These are phyloP conservation scores for Salvelinus sp. DNA, from an alignment of 2,113 vertebrate genomes.

Conservation along the genomic window DNA sequence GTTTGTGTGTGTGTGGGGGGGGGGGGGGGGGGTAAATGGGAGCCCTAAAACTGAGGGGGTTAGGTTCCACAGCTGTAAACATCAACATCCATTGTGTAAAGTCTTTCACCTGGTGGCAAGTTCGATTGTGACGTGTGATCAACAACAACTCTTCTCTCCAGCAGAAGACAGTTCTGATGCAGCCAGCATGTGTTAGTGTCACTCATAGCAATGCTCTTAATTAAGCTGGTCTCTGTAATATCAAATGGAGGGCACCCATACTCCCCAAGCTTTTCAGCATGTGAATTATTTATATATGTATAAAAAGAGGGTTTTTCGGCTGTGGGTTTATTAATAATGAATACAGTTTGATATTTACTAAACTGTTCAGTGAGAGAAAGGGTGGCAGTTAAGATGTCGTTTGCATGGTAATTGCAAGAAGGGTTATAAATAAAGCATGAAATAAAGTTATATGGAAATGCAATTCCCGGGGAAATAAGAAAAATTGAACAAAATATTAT, in stretches of 20 bases:
- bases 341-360: conserved; percentile 82
- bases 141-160: conserved; percentile 29
- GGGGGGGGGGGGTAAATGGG: too few relatives aligned
- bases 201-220: conserved; percentile 61
- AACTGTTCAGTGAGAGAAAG: conserved; percentile 72
- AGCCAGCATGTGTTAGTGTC: conserved; percentile 32
- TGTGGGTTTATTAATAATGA: conserved; percentile 78
- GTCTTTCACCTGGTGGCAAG: conserved; percentile 51
- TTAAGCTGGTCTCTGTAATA: conserved; percentile 61
- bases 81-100: conserved; percentile 63
- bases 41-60: too few relatives aligned
- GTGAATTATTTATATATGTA: conserved; percentile 60
- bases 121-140: conserved; percentile 55
- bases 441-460: conserved; percentile 74
- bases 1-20: conserved; percentile 24
- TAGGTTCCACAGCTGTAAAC: conserved; percentile 64
- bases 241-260: conserved; percentile 57
- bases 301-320: conserved; percentile 63
- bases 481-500: conserved; percentile 81
- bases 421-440: conserved; percentile 77
- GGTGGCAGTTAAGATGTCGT: conserved; percentile 72
- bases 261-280: conserved; percentile 64
- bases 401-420: conserved; percentile 76
- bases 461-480: conserved; percentile 68
- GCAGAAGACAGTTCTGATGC: conserved; percentile 24